Base-by-base conservation (phyloP, 2,797 vertebrate genomes). In the Brotula barbata region DNA sequence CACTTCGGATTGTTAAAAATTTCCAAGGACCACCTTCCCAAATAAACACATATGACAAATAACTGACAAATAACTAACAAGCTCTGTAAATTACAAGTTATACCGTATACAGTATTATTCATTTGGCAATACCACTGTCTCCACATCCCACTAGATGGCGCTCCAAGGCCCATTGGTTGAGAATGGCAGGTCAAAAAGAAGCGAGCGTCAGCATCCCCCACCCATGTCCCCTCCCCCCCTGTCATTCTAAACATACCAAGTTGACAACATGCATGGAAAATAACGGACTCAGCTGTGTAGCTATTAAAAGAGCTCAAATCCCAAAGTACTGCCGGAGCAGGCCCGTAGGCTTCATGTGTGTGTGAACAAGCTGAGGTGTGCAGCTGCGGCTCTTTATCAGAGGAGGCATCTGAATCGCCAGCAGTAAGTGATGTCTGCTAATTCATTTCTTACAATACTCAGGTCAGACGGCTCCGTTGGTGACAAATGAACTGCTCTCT, bases 221-320 rank as follows among this genome's bases (percentile, higher is more conserved):
- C 16, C 14, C 23, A 11, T 19, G 10, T 5, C 15, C 12, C 37
- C 36, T 39, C 19, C 7, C 33, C 36, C 19, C 53, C 53, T 68
- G 62, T 57, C 72, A 79, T 63, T 73, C 72, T 59, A 71, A 74
- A 66, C 78, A 77, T 81, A 81, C 70, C 71, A 82, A 62, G 55
- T 58, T 40, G 62, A 82, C 83, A 86, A 77, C 82, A 76, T 66
- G 23, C 68, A 25, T 41, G 67, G 73, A 79, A 81, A 80, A 82
- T 56, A 64, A 73, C 81, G 45, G 76, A 77, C 82, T 90, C 89
- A 92, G 89, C 90, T 89, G 87, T 80, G 80, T 41, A 22, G 82
- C 90, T 93, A 92, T 90, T 88, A 90, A 91, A 90, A 91, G 89
- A 84, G 54, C 78, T 68, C 69, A 80, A 82, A 78, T 82, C 81